These are phyloP conservation scores for Aphodius sticticus DNA, from an alignment of 2,888 invertebrate genomes.

Conservation along the genomic window DNA sequence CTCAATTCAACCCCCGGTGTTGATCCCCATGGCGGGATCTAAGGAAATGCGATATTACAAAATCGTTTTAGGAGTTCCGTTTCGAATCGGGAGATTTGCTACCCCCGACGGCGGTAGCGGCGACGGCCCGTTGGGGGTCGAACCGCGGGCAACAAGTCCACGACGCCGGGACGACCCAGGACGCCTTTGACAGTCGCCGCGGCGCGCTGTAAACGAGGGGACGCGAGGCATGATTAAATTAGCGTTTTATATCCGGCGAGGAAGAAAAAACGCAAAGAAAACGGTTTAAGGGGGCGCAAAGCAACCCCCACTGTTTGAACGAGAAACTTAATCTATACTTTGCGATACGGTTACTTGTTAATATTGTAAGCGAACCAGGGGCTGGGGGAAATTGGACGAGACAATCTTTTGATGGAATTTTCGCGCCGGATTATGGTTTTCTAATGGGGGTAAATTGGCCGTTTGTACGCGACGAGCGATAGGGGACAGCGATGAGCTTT, in stretches of 20 bases:
- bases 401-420: conserved; percentile 20
- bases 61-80: conserved; percentile 35
- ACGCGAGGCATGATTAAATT: conserved; percentile 56
- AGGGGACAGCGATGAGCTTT: neutral
- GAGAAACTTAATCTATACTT: conserved; percentile 37
- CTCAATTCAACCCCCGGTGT: no score
- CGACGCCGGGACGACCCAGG: conserved; percentile 9
- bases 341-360: conserved; percentile 30
- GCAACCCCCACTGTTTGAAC: conserved; percentile 44
- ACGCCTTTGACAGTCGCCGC: conserved; percentile 53
- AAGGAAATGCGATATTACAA: conserved; percentile 11
- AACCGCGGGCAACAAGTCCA: conserved; percentile 56
- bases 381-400: conserved; percentile 23
- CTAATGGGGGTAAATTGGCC: neutral
- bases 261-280: conserved; percentile 52
- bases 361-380: conserved; percentile 24
- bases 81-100: conserved; percentile 33
- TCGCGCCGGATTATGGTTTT: neutral
- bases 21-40: neutral
- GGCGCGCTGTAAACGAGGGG: conserved; percentile 49
- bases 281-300: neutral
- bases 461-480: neutral
- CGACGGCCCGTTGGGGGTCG: conserved; percentile 40
- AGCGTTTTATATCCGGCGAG: conserved; percentile 54
- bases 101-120: conserved; percentile 22